A percentile compares a stretch with the other conserved stretches of the same genome.
Evolutionary conservation across 2,113 vertebrate genomes (phyloP).

Genomic region (Sylvietta virens): DNA sequence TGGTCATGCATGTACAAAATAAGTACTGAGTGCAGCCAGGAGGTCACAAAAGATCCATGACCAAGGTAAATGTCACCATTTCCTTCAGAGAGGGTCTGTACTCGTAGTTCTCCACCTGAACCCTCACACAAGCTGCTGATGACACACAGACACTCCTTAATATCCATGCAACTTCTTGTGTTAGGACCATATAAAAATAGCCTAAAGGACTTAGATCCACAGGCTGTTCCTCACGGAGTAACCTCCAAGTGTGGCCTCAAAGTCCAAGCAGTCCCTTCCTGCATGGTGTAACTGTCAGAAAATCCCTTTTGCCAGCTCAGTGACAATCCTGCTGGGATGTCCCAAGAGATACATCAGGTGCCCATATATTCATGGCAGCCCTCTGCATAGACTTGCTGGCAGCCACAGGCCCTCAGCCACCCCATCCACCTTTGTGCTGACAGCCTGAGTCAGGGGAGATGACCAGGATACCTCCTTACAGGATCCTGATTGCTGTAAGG

Average conservation of each 20-base stretch:
- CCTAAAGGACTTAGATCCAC: neutral
- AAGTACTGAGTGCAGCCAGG: neutral
- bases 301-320: neutral
- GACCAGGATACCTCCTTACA: neutral
- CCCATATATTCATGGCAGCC: neutral
- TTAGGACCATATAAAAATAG: neutral
- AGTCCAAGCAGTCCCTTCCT: neutral
- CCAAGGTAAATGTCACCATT: neutral
- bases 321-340: neutral
- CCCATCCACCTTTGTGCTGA: neutral
- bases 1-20: neutral
- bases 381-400: neutral
- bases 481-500: neutral
- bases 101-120: neutral
- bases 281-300: neutral
- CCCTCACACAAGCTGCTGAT: neutral
- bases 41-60: neutral
- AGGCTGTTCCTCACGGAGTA: neutral
- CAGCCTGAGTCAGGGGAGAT: neutral
- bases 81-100: neutral
- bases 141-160: neutral
- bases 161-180: neutral
- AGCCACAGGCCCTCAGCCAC: neutral
- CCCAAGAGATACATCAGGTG: neutral
- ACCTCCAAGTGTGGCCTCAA: neutral